Conservation (phyloP, 2,797 vertebrate genomes). For the Sebastes ruberrimus region DNA sequence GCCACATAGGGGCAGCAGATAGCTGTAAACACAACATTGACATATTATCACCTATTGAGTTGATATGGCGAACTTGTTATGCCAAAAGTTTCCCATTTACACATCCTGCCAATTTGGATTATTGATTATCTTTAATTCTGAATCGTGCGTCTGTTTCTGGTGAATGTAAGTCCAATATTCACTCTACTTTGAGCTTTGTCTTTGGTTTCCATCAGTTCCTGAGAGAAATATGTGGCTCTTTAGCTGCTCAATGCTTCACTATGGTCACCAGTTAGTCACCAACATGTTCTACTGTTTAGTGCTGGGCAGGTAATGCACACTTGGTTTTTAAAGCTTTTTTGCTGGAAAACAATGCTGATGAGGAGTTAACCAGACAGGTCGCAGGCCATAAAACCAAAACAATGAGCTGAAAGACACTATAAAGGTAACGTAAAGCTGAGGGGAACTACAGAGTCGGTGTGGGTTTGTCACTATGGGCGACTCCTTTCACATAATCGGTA, state of each 20-base stretch:
- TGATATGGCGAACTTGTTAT: background rate
- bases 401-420: background rate
- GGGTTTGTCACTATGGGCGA: background rate
- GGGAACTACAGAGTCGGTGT: background rate
- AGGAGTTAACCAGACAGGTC: background rate
- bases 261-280: background rate
- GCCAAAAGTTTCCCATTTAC: background rate
- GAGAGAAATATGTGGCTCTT: background rate
- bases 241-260: background rate
- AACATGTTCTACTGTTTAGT: background rate
- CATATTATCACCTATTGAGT: background rate
- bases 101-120: background rate
- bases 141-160: background rate
- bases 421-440: background rate
- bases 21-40: background rate
- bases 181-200: background rate
- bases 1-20: background rate
- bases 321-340: background rate
- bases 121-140: background rate
- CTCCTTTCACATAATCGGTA: background rate
- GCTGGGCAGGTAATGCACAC: background rate
- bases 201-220: background rate
- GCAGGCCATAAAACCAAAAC: background rate
- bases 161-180: background rate
- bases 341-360: background rate